Evolutionary conservation across 1,140 invertebrate genomes (phyloP).

Genomic region (Eupristina koningsbergeri): DNA sequence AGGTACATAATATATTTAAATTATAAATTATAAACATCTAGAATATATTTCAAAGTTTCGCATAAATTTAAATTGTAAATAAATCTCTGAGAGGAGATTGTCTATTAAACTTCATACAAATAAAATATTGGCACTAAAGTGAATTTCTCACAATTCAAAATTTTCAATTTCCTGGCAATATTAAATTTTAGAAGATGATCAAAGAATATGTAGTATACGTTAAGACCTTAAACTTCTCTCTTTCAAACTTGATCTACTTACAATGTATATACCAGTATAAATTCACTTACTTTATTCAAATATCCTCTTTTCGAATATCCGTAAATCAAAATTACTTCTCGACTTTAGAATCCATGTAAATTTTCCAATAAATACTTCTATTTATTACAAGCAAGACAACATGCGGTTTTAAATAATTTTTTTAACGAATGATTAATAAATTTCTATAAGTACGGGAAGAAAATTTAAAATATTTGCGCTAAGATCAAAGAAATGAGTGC

Average conservation of each 20-base stretch:
- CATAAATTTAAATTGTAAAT: too few relatives aligned
- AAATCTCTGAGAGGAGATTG: too few relatives aligned
- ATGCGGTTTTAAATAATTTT: background rate
- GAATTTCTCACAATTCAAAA: background rate
- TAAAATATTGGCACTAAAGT: background rate
- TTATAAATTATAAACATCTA: too few relatives aligned
- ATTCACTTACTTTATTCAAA: background rate
- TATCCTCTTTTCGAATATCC: too few relatives aligned
- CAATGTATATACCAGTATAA: background rate
- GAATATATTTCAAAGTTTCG: too few relatives aligned
- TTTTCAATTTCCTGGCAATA: background rate
- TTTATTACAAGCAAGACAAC: background rate
- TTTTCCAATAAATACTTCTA: background rate
- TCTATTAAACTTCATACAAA: background rate
- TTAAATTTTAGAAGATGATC: background rate
- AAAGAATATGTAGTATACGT: background rate
- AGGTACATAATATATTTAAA: too few relatives aligned
- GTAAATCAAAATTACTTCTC: background rate
- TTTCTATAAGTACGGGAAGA: background rate
- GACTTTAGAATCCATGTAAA: background rate
- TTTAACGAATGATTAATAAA: constrained; percentile 20
- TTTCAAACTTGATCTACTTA: background rate
- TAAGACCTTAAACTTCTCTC: background rate
- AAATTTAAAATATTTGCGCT: too few relatives aligned
- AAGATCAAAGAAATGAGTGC: too few relatives aligned